Conservation (phyloP, 2,888 invertebrate genomes). For the Caenorhabditis afra region DNA sequence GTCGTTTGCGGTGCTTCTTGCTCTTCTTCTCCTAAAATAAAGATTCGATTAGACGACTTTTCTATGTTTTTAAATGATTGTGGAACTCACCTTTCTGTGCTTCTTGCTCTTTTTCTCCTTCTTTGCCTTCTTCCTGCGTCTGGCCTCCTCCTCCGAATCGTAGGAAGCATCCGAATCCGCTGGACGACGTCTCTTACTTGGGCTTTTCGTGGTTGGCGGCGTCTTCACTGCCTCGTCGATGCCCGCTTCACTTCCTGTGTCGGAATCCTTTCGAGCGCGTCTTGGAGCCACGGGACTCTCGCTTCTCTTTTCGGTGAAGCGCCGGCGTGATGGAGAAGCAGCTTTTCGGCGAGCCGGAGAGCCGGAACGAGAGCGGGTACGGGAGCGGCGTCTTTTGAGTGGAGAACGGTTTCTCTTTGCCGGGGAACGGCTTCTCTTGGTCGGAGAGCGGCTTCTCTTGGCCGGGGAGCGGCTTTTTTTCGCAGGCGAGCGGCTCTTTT, state of each 20-base stretch:
- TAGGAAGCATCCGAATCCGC: conserved; percentile 35
- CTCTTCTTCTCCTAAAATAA: conserved; percentile 68
- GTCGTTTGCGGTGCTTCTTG: conserved; percentile 65
- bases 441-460: conserved; percentile 8
- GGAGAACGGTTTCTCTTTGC: conserved; percentile 10
- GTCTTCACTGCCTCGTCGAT: conserved; percentile 22
- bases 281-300: conserved; percentile 9
- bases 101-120: conserved; percentile 67
- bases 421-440: conserved; percentile 8
- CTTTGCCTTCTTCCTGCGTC: conserved; percentile 52
- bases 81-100: conserved; percentile 61
- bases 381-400: conserved; percentile 19
- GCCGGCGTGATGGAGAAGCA: conserved; percentile 18
- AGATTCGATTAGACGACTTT: background rate
- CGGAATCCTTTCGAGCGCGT: conserved; percentile 18
- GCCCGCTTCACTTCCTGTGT: conserved; percentile 9
- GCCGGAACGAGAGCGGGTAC: background rate
- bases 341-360: background rate
- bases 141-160: conserved; percentile 57
- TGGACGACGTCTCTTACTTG: conserved; percentile 18
- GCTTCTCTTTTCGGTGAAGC: conserved; percentile 22
- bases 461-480: conserved; percentile 10
- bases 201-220: conserved; percentile 3
- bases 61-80: background rate
- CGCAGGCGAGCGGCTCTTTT: background rate